Base-by-base conservation (phyloP, 2,888 invertebrate genomes). In the Pilophorus perplexus region DNA sequence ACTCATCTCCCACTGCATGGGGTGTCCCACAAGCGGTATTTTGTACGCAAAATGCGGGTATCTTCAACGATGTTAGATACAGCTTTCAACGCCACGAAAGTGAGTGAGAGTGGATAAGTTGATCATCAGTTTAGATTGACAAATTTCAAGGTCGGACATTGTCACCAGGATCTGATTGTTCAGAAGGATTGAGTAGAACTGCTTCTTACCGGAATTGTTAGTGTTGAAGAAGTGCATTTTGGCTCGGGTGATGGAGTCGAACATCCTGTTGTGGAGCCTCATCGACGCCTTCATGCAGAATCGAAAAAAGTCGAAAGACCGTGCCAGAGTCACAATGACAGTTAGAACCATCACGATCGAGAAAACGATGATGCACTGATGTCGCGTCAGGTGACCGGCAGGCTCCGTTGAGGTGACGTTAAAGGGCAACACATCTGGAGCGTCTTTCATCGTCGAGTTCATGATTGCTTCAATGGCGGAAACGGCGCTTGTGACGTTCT, bases 171-270 rank as follows among this genome's bases (percentile, higher is more conserved):
- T n/a, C n/a, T n/a, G n/a, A n/a, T n/a, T n/a, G n/a, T n/a, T n/a
- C n/a, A n/a, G n/a, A n/a, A n/a, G n/a, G n/a, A n/a, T n/a, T n/a
- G n/a, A n/a, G n/a, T n/a, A n/a, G n/a, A n/a, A n/a, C n/a, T n/a
- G n/a, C n/a, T n/a, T 8, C 67, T 77, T 77, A 82, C 89, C 89
- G 0, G 88, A 87, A 0, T 92, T 89, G 78, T 94, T 94, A 3
- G 85, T 84, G 75, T 93, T 92, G 79, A 95, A 95, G 79, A 95
- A 95, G 22, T 84, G 81, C 84, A 93, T 89, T 0, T 89, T 85
- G 0, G 91, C 88, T 16, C 88, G 81, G 1, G 90, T 87, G 20
- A 95, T 85, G 23, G 87, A 81, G n/a, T 81, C 77, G 76, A 94
- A 93, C 93, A 95, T 93, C n/a, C 77, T 80, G 77, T 90, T 87